Base-by-base conservation (phyloP, 1,140 invertebrate genomes). In the Papilio xuthus region DNA sequence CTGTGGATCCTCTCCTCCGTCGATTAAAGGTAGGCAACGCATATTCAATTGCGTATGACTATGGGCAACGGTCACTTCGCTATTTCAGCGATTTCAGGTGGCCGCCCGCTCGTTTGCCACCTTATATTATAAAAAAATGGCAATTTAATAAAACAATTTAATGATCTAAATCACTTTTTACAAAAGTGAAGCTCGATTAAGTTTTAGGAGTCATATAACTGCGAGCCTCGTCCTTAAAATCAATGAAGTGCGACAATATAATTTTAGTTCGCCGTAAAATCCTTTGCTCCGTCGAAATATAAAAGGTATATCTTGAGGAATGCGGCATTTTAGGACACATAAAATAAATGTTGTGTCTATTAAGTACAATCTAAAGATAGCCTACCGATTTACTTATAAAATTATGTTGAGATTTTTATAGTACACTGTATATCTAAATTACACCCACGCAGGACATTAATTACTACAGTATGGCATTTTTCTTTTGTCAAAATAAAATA, bases 201-300 rank as follows among this genome's bases (percentile, higher is more conserved):
- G 26, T 50, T 72, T 72, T 72, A 72, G 71, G 41, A 72, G 37
- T 47, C 41, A 47, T 37, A 67, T 72, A 44, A 47, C 15, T 9
- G 71, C 12, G n/a, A 23, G 23, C 42, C 44, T 47, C 42, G 20
- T n/a, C 71, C 71, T 47, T 72, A 47, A 72, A 72, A 72, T 47
- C 71, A 72, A 72, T 72, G 71, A 50, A 72, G 71, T 72, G 71
- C 20, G 71, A 72, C 20, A 42, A 72, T 47, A 72, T 72, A 72
- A 72, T 72, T 72, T 72, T 44, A 72, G 70, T 72, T 67, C 60
- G 4, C 60, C 26, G 12, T 67, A 67, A 67, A 67, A 67, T 67
- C 26, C 60, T 67, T 67, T 67, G 60, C 60, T 67, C 60, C 20
- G 23, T 60, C 60, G 60, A 15, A 67, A 67, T 32, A 67, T 67